Base-by-base conservation (phyloP, 2,113 vertebrate genomes). In the Microtus oregoni region DNA sequence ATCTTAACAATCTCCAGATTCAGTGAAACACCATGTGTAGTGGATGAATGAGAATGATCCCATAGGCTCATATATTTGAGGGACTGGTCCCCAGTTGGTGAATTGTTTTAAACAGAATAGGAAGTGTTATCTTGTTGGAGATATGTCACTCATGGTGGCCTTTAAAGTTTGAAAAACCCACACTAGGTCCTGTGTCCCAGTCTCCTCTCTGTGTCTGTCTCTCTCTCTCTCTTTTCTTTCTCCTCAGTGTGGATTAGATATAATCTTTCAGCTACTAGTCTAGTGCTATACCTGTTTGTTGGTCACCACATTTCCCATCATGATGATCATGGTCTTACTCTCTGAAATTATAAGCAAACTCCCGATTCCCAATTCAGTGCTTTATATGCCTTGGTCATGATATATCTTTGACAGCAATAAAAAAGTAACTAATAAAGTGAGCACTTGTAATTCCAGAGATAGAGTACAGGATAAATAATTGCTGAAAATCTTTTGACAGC, bases 221-320 rank as follows among this genome's bases (percentile, higher is more conserved):
- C 0, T 7, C 12, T n/a, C 22, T 7, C 35, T 26, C 8, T 15
- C 35, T 1, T 2, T 7, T 10, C 8, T n/a, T 28, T 32, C 50
- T 55, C 4, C 14, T 17, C 26, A 65, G 5, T 83, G 26, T 63
- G 4, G 14, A 63, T 65, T 63, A 9, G 24, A 63, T 28, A 8
- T 17, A 58, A 28, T 41, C 24, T 28, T 83, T 63, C n/a, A 63
- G n/a, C 12, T 41, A 17, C 10, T 63, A 10, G 12, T 82, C 35
- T 12, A 58, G 5, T 24, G 20, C 35, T 12, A 14, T 81, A 35
- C 20, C 20, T 81, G 7, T 24, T 41, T 28, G 22, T 12, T 17
- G n/a, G 22, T 3, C 52, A 17, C 7, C 24, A 61, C n/a, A 28
- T 12, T 63, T 58, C 7, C 35, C 2, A 28, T 13, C 22, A 61